Base-by-base conservation (phyloP, 1,140 invertebrate genomes). In the Drosophila eugracilis region DNA sequence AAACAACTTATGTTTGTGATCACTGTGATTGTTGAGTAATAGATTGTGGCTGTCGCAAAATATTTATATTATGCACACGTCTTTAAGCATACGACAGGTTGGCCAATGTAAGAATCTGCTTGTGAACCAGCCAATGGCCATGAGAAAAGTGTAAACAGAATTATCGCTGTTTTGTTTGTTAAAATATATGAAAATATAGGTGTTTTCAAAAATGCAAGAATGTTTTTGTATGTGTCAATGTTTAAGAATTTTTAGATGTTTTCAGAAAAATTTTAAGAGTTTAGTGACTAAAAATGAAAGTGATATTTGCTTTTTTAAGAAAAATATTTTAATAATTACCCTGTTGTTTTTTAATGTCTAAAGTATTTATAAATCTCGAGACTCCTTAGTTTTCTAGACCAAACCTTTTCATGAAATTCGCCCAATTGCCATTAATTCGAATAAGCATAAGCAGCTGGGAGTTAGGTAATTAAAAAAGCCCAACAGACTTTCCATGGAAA, bases 71-170 rank as follows among this genome's bases (percentile, higher is more conserved):
- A 63, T 47, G 42, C 57, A 62, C 60, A 65, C 60, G 55, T 65
- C 60, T 48, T 65, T 65, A 65, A 65, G 60, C 41, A 65, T 65
- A 65, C 57, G 60, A 65, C 60, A 65, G 60, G 60, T 65, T 65
- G 60, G 57, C 60, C 60, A 22, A 65, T 65, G 57, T 39, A 65
- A 65, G 55, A 62, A 62, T 62, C 41, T 48, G 57, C 49, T 36
- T 59, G 49, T 55, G 55, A 36, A 14, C 30, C 50, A 59, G 15
- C 55, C 19, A 58, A 26, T 19, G 55, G 30, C 50, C 50, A 10
- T 55, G 55, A 26, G 30, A 26, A 36, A 26, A 54, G 30, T 59
- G 55, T 55, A 59, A 59, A 59, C 55, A 59, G 36, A 21, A n/a
- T n/a, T n/a, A n/a, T n/a, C n/a, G n/a, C n/a, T n/a, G n/a, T n/a